Evolutionary conservation across 92 coral and sea anemone genomes (phyloP).

Genomic region (Parazoanthus darwini): DNA sequence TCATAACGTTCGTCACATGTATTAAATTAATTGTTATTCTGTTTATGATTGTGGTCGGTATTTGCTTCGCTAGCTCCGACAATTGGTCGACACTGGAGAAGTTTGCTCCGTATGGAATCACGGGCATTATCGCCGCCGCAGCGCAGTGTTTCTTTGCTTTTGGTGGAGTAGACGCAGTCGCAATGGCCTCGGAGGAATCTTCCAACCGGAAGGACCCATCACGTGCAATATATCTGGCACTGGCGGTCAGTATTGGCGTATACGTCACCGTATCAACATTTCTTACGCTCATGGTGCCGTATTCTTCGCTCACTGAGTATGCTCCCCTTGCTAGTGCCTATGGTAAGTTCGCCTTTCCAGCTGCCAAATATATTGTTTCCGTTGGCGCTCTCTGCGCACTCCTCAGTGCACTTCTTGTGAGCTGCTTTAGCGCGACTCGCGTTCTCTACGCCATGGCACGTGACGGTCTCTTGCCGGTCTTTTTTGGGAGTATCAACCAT

Average conservation of each 20-base stretch:
- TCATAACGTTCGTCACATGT: conserved; percentile 55
- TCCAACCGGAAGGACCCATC: conserved; percentile 51
- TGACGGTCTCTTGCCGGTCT: conserved; percentile 78
- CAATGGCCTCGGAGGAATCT: conserved; percentile 84
- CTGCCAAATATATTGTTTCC: conserved; percentile 76
- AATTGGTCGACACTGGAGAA: conserved; percentile 78
- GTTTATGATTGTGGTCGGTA: conserved; percentile 60
- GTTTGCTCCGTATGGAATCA: conserved; percentile 82
- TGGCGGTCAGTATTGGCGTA: conserved; percentile 55
- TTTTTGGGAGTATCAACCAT: conserved; percentile 58
- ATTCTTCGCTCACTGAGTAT: conserved; percentile 47
- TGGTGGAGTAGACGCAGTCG: conserved; percentile 76
- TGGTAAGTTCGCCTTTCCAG: conserved; percentile 53
- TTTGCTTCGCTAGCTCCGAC: conserved; percentile 47
- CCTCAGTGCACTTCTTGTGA: conserved; percentile 66
- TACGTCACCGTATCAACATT: conserved; percentile 58
- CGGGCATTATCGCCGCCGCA: conserved; percentile 71
- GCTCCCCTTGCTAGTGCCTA: conserved; percentile 82
- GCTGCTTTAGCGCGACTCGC: conserved; percentile 69
- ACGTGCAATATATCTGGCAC: conserved; percentile 56
- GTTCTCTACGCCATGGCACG: conserved; percentile 81
- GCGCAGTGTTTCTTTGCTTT: conserved; percentile 79
- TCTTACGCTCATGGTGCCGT: conserved; percentile 78
- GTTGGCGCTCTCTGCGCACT: conserved; percentile 72
- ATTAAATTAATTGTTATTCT: conserved; percentile 57